Percentiles rank a stretch among this genome's conserved stretches.
Conservation (phyloP, 2,113 vertebrate species). For the Cyprinodon tularosa region DNA sequence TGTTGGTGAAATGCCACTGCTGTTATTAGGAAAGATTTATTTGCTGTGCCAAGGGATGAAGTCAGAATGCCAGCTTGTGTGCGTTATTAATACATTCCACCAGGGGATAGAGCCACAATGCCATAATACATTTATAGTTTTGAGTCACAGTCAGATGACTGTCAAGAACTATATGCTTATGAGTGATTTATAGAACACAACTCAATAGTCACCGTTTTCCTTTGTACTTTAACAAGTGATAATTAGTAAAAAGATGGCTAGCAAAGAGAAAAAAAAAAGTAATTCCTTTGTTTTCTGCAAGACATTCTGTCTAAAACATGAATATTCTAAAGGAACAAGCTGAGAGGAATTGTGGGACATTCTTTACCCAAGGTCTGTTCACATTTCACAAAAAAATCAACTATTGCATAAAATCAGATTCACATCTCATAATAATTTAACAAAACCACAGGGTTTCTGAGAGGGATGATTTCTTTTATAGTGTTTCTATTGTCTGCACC, state of each 20-base stretch:
- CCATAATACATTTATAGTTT: conserved; percentile 59
- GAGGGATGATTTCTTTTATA: neutral
- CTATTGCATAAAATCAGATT: neutral
- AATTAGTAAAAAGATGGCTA: neutral
- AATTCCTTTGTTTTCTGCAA: neutral
- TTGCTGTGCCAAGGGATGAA: conserved; percentile 71
- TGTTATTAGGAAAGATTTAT: conserved; percentile 80
- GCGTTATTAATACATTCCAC: conserved; percentile 67
- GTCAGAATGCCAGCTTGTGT: conserved; percentile 69
- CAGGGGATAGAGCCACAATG: conserved; percentile 57
- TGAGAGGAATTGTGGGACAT: neutral
- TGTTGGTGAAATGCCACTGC: conserved; percentile 79
- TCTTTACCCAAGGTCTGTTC: neutral
- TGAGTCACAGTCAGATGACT: conserved; percentile 56
- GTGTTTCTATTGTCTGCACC: neutral
- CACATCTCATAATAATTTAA: neutral
- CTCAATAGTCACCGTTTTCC: conserved; percentile 20
- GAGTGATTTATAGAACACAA: conserved; percentile 42
- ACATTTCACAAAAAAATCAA: neutral
- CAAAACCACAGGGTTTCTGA: neutral
- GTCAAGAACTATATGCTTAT: conserved; percentile 41
- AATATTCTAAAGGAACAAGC: neutral
- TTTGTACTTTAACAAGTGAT: neutral
- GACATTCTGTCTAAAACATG: neutral
- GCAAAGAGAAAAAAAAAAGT: conserved; percentile 2